These are phyloP conservation scores for Eulemur rubriventer DNA, from an alignment of 2,797 vertebrate species.

Conservation along the genomic window DNA sequence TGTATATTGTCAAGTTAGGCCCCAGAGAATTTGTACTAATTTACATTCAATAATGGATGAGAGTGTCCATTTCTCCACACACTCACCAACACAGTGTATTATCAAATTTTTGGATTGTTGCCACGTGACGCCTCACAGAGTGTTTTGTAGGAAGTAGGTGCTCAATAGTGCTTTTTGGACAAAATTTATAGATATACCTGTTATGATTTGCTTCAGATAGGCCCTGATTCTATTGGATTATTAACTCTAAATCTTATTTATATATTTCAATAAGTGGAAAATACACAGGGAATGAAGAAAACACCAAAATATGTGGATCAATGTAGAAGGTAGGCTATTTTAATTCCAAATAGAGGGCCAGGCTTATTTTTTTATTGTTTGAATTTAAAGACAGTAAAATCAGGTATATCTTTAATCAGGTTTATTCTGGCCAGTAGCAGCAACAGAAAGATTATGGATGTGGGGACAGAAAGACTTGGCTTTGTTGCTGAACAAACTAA, in stretches of 20 bases:
- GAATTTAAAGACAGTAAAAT: slow-evolving; percentile 25
- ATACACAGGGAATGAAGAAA: not conserved
- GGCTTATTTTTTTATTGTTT: not conserved
- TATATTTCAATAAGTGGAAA: not conserved
- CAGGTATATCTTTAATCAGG: not conserved
- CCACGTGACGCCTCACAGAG: not conserved
- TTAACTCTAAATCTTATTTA: not conserved
- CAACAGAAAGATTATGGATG: not conserved
- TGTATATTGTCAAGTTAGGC: not conserved
- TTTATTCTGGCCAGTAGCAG: not conserved
- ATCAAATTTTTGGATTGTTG: not conserved
- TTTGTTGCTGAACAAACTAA: not conserved
- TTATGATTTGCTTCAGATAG: slow-evolving; percentile 18
- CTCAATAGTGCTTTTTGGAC: not conserved
- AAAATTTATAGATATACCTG: not conserved
- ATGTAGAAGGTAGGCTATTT: not conserved
- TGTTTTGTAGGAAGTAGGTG: not conserved
- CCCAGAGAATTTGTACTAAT: not conserved
- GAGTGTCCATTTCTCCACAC: not conserved
- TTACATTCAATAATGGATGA: not conserved
- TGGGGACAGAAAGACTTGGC: not conserved
- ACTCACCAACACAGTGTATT: not conserved
- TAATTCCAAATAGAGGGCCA: not conserved
- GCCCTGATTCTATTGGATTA: not conserved
- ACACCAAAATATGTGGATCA: not conserved